Evolutionary conservation across 2,888 invertebrate species (phyloP), one percentile per base, ranked within the genome.

Genomic region (Thumatha senex): DNA sequence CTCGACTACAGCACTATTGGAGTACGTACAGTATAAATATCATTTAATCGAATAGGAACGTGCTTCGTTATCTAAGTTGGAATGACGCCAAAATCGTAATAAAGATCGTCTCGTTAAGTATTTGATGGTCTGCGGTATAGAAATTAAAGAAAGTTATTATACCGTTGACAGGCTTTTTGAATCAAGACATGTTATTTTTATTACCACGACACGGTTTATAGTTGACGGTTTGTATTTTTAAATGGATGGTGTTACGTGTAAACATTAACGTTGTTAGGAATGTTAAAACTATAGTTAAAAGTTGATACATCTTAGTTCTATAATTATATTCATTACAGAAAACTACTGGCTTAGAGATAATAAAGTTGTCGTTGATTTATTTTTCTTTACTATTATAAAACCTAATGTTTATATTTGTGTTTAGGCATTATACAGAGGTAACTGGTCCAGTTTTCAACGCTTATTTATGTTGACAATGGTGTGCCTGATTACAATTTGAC

Each of bases 71-170:
- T 79, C 76, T 74, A 70, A 61, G 70, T 77, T 90, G 89, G 89
- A 86, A 69, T 63, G 57, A 65, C 79, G 88, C 89, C 89, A 90
- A 88, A 87, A 80, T 78, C 80, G 83, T 88, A 82, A 87, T 88
- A 84, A 88, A 88, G 81, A 82, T 67, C 67, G 64, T 77, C 85
- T 84, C 84, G 84, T 88, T 89, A 84, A 86, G 82, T 78, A 77
- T 81, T 79, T 78, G 81, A 83, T 77, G 75, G 78, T 74, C 74
- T 44, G 44, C 48, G 65, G 65, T 50, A 47, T 60, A 54, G 65
- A 67, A 67, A 64, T 67, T 65, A 64, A 63, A 67, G 57, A 67
- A 67, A 67, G 63, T 65, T 67, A 65, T 67, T 63, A 65, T 54
- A 58, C 49, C 50, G 60, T 54, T 61, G 67, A 67, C 67, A 67